Evolutionary conservation across 1,140 invertebrate genomes (phyloP), one percentile per base, ranked within the genome.

Genomic region (Helicoverpa zea): DNA sequence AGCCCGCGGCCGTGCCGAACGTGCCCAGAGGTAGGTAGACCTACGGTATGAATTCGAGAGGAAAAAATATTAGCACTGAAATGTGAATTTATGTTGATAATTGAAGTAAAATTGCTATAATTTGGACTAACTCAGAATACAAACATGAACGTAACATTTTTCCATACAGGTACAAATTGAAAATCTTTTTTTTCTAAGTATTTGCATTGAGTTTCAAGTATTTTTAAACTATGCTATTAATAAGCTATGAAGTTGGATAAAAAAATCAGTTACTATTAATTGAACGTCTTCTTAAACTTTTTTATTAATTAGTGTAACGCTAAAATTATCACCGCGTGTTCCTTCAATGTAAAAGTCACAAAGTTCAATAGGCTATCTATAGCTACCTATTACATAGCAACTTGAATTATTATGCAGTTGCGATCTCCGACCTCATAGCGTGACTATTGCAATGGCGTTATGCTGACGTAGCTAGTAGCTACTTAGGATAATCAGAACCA

Each of bases 381-480:
- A 30, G 30, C n/a, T 64, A 64, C 14, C 35, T 49, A 47, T 66
- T 66, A 66, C 63, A 66, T 66, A 66, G 63, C 43, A 66, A 66
- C 63, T 49, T 49, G 13, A 7, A n/a, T 5, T 63, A 49, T 66
- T 66, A 66, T 66, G 43, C n/a, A 49, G 43, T 66, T 66, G 43
- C 63, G 16, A 47, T 47, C 43, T 66, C 18, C 43, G 43, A 66
- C 63, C 35, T 66, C 47, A 66, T 66, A 66, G 63, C 63, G 43
- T 66, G 63, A 49, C 63, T 66, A 35, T 23, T 18, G 16, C 35
- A 49, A 9, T 66, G 63, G 63, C 63, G 61, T 29, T 43, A 64
- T 64, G 10, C 14, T 64, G 63, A 66, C 63, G 63, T 66, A 66
- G 18, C 18, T 18, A 23, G 23, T 1, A 23, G 7, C 3, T 35